A percentile compares a stretch with the other conserved stretches of the same genome.
Evolutionary conservation across 23 tunicate species (phyloP).

Genomic region (Styela plicata): DNA sequence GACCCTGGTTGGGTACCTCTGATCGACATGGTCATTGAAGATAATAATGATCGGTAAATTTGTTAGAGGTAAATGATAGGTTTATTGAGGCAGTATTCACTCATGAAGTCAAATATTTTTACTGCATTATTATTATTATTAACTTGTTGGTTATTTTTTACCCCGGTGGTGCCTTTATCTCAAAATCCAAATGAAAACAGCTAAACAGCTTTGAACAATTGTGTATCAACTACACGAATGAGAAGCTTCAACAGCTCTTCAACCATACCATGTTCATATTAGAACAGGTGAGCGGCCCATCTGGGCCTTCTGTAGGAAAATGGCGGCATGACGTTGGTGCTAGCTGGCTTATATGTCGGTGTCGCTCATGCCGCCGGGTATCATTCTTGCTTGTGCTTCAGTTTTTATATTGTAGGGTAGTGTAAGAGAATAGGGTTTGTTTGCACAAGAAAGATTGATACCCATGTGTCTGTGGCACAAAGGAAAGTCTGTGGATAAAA

Average conservation of each 20-base stretch:
- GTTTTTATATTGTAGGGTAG: neutral
- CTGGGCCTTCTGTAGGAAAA: neutral
- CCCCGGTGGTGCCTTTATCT: neutral
- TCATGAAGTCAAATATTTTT: no score
- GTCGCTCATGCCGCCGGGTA: constrained; percentile 9
- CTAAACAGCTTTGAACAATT: constrained; percentile 96
- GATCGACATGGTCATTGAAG: no score
- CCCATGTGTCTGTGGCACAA: constrained; percentile 27
- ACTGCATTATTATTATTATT: neutral
- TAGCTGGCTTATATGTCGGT: neutral
- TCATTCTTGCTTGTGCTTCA: constrained; percentile 7
- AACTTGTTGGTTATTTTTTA: neutral
- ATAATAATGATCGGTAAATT: no score
- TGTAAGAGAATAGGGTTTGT: neutral
- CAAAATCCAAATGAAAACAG: constrained; percentile 42
- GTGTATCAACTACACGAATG: constrained; percentile 99
- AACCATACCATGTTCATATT: constrained; percentile 99
- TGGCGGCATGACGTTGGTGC: constrained; percentile 10
- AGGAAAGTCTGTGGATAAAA: constrained; percentile 8
- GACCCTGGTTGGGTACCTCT: no score
- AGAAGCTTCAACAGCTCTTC: constrained; percentile 98
- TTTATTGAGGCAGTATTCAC: no score
- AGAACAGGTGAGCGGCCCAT: constrained; percentile 83
- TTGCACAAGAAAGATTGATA: neutral
- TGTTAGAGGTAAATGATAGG: no score